Evolutionary conservation across 2,888 invertebrate genomes (phyloP), one percentile per base, ranked within the genome.

Genomic region (Fragum fragum): DNA sequence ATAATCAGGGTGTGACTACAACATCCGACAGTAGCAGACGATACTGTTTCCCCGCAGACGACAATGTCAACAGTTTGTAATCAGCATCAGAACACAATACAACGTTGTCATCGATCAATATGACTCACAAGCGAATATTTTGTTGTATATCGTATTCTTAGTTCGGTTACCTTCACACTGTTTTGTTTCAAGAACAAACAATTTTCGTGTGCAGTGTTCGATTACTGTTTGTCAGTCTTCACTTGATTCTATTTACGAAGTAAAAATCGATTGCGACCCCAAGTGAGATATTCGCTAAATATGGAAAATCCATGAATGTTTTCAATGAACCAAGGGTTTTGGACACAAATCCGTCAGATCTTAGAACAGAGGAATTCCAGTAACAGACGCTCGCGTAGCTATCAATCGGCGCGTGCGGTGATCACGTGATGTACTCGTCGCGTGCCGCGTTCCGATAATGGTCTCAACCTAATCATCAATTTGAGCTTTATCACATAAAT

Each of bases 61-160:
- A 57, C 57, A 57, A 18, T 57, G 57, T 57, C 57, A 57, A 57
- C 57, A 57, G 57, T 26, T 57, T 11, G 57, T 26, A 14, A 26
- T 21, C 57, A 57, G 57, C 23, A 23, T 57, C 57, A 23, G 2
- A 57, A 57, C 26, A 26, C 57, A 47, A 47, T 47, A 47, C 14
- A 47, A 14, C 47, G 18, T 14, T 47, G 47, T 47, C 47, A 47
- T 47, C 47, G 47, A 47, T 47, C 47, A 47, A 47, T 47, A 47
- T 47, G 47, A 47, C 47, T 47, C 47, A 47, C 47, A 16, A 47
- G 47, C 47, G 47, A 47, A 47, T 47, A 47, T 47, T 47, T 16
- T 47, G 5, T 47, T 14, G 2, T 47, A 5, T 39, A 39, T 39
- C 14, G 39, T 9, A n/a, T 47, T 47, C 14, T 47, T 47, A 5